Evolutionary conservation across 1,140 invertebrate species (phyloP).

Genomic region (Dufourea novaeangliae): DNA sequence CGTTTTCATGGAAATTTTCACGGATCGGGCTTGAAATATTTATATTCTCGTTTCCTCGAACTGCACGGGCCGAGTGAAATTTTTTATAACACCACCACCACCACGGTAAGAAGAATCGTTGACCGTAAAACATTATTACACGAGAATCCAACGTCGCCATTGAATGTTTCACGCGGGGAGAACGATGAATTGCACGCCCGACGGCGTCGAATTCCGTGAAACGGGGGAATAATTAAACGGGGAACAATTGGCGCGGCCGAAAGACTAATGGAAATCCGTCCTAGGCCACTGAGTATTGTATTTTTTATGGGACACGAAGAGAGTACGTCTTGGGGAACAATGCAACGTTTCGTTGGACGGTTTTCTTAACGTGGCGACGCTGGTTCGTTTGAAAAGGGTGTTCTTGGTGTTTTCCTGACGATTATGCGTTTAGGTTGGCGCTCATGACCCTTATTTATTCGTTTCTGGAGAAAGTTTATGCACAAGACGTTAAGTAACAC

Average conservation of each 20-base stretch:
- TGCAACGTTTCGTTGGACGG: too few species aligned
- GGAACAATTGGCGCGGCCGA: not conserved
- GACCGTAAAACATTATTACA: too few species aligned
- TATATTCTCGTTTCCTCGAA: slow-evolving; percentile 13
- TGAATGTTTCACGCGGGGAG: slow-evolving; percentile 29
- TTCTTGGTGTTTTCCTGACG: too few species aligned
- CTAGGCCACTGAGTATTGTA: not conserved
- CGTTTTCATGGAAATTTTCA: slow-evolving; percentile 17
- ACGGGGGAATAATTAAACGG: not conserved
- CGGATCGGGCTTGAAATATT: slow-evolving; percentile 32
- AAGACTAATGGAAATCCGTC: not conserved
- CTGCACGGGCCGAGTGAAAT: not conserved
- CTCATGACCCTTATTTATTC: too few species aligned
- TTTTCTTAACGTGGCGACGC: too few species aligned
- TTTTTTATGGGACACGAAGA: not conserved
- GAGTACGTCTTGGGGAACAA: too few species aligned
- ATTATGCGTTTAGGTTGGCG: too few species aligned
- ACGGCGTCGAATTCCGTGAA: not conserved
- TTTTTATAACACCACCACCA: slow-evolving; percentile 26
- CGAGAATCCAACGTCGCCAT: not conserved
- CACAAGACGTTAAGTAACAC: too few species aligned
- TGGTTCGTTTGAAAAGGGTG: too few species aligned
- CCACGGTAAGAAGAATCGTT: not conserved
- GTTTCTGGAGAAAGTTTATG: too few species aligned
- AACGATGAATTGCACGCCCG: not conserved